phyloP scores from a whole-genome alignment of 2,113 vertebrate genomes.

The Etia nguti region DNA sequence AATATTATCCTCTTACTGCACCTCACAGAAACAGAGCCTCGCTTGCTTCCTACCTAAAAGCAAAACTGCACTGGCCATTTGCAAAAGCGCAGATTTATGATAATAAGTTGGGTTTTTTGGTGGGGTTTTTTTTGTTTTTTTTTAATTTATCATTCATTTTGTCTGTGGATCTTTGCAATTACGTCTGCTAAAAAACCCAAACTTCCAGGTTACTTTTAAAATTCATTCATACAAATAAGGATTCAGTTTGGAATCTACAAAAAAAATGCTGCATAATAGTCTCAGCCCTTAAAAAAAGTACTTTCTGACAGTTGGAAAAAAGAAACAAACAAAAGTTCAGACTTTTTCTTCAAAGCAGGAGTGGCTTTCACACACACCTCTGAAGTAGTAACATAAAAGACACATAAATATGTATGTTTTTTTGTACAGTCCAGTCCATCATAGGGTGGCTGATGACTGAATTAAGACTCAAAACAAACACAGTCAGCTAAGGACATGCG shows the following conservation, averaged over 20 bases:
- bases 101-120: not conserved
- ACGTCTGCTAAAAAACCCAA: not conserved
- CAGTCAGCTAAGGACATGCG: not conserved
- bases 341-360: conserved; percentile 28
- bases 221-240: not conserved
- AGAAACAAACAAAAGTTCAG: not conserved
- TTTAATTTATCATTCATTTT: not conserved
- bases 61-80: not conserved
- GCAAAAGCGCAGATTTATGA: not conserved
- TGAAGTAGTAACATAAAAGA: conserved; percentile 36
- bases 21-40: not conserved
- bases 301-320: not conserved
- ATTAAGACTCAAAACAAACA: conserved; percentile 26
- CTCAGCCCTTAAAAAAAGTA: not conserved
- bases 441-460: not conserved
- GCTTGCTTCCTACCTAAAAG: not conserved
- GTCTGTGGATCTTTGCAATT: not conserved
- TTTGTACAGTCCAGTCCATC: not conserved
- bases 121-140: fast-evolving
- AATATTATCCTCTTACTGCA: not conserved
- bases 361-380: conserved; percentile 17
- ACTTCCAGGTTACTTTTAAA: not conserved
- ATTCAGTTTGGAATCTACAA: not conserved
- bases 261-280: not conserved
- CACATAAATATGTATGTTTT: conserved; percentile 35